phyloP scores from a whole-genome alignment of 2,113 vertebrate genomes.

The Tachycineta bicolor region DNA sequence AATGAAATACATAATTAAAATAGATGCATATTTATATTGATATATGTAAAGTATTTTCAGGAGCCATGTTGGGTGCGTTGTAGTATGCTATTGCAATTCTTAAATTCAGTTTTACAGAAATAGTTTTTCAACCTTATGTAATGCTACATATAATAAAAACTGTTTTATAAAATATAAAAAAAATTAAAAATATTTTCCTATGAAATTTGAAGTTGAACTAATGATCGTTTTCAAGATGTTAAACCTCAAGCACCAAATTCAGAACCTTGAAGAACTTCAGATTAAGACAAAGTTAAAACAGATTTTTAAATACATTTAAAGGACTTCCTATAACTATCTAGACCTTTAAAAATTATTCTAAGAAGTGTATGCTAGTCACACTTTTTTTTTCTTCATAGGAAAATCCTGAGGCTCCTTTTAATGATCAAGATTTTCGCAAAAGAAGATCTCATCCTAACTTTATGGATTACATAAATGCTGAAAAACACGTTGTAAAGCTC shows the following conservation, averaged over 20 bases:
- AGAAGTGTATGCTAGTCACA: background rate
- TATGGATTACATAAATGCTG: conserved; percentile 80
- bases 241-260: background rate
- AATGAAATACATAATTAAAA: background rate
- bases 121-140: background rate
- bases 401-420: conserved; percentile 80
- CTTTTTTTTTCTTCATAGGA: conserved; percentile 72
- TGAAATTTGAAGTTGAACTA: background rate
- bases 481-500: conserved; percentile 86
- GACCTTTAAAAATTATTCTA: background rate
- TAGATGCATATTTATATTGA: background rate
- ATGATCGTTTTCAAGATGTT: background rate
- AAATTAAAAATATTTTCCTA: background rate
- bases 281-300: background rate
- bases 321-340: background rate
- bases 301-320: background rate
- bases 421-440: conserved; percentile 84
- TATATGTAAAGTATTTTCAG: background rate
- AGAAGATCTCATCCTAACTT: conserved; percentile 88
- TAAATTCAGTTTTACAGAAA: background rate
- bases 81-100: background rate
- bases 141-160: background rate
- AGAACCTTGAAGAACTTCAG: background rate
- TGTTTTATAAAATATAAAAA: background rate
- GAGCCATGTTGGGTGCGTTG: fast-evolving